phyloP scores from a whole-genome alignment of 2,888 invertebrate genomes.

The Epirrita christyi region DNA sequence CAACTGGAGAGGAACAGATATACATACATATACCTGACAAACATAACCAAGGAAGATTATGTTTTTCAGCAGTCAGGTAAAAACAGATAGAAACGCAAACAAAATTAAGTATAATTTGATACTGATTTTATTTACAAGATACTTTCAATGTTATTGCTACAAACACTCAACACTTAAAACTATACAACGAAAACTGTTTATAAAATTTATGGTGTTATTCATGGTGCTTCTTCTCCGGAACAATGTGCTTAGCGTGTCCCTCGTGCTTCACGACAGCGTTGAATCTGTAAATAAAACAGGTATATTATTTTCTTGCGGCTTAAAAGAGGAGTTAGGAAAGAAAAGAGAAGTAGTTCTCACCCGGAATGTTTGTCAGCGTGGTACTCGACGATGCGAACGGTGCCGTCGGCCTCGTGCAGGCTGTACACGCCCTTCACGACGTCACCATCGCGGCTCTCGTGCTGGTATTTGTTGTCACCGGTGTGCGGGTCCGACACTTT shows the following conservation, averaged over 20 bases:
- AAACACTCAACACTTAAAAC: conserved; percentile 1
- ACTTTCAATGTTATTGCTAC: neutral
- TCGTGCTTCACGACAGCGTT: conserved; percentile 42
- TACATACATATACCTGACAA: too few species aligned
- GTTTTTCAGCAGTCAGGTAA: too few species aligned
- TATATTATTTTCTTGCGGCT: neutral
- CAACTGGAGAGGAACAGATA: too few species aligned
- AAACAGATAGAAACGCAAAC: too few species aligned
- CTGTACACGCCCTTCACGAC: conserved; percentile 73
- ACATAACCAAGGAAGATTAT: too few species aligned
- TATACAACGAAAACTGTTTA: neutral
- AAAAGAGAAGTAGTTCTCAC: conserved; percentile 29
- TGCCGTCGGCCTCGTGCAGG: conserved; percentile 54
- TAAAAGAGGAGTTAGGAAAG: too few species aligned
- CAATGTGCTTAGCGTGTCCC: conserved; percentile 42
- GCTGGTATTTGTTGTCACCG: conserved; percentile 78
- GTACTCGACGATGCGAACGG: conserved; percentile 67
- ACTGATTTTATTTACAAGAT: neutral
- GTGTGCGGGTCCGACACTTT: conserved; percentile 75
- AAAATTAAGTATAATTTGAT: too few species aligned
- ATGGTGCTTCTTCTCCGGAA: conserved; percentile 36
- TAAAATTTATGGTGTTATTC: conserved; percentile 15
- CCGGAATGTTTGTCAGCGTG: conserved; percentile 61
- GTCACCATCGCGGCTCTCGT: conserved; percentile 80
- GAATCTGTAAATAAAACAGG: conserved; percentile 38